A percentile compares a stretch with the other conserved stretches of the same genome.
These are phyloP conservation scores for Poicephalus gulielmi DNA, from an alignment of 2,113 vertebrate species.

Conservation along the genomic window DNA sequence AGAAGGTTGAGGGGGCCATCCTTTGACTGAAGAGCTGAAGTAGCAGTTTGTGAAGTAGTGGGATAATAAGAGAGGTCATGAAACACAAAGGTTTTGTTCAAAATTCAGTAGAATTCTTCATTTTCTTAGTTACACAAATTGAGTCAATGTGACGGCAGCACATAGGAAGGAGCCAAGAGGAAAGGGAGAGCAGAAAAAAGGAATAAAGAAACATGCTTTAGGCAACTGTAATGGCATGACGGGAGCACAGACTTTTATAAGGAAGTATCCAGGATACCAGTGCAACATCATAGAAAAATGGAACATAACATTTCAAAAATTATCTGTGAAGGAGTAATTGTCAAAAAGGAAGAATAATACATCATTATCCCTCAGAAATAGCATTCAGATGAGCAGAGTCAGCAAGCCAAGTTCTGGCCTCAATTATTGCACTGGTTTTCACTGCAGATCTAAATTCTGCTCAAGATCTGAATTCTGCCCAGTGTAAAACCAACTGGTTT, in stretches of 20 bases:
- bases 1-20: neutral
- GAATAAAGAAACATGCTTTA: constrained; percentile 26
- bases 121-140: constrained; percentile 50
- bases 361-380: constrained; percentile 24
- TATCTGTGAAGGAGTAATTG: constrained; percentile 43
- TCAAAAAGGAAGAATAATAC: constrained; percentile 37
- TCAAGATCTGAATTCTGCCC: neutral
- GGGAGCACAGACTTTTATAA: neutral
- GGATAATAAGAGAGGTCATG: constrained; percentile 5
- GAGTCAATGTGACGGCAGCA: constrained; percentile 29
- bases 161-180: constrained; percentile 3
- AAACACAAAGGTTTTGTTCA: constrained; percentile 42
- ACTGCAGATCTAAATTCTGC: neutral
- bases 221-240: constrained; percentile 26
- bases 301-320: constrained; percentile 35
- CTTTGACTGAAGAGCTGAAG: constrained; percentile 16
- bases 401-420: constrained; percentile 20
- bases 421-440: constrained; percentile 12
- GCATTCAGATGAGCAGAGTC: constrained; percentile 38
- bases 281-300: constrained; percentile 4
- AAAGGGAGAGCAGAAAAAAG: constrained; percentile 21
- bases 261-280: constrained; percentile 49
- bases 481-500: neutral
- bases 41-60: constrained; percentile 1
- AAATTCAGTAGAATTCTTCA: constrained; percentile 27